phyloP scores from a whole-genome alignment of 2,113 vertebrate species.

The Scomber colias region DNA sequence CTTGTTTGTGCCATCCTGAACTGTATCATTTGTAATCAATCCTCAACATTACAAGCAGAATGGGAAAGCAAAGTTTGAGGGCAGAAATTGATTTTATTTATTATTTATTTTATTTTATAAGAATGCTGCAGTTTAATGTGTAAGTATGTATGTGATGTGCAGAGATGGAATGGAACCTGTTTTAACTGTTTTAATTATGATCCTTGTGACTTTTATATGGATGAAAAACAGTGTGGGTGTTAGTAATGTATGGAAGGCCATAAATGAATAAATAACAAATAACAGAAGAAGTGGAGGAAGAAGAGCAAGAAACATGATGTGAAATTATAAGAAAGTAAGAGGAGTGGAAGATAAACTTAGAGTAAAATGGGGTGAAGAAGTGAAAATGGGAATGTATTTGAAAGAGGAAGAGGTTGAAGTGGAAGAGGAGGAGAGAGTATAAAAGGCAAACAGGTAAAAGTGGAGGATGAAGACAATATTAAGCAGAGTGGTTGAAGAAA shows the following conservation, averaged over 20 bases:
- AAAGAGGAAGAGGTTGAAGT: neutral
- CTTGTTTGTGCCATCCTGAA: conserved; percentile 42
- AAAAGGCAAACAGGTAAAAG: neutral
- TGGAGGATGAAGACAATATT: neutral
- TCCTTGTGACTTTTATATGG: neutral
- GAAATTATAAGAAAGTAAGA: no score
- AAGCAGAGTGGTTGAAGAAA: neutral
- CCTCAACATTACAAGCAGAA: conserved; percentile 22
- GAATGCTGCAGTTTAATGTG: neutral
- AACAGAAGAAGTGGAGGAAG: neutral
- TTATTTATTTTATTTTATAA: no score
- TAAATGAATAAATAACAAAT: no score
- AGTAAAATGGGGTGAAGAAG: no score
- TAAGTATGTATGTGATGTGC: no score
- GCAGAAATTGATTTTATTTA: neutral
- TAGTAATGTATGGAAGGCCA: neutral
- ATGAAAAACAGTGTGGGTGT: neutral
- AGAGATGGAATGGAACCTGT: no score
- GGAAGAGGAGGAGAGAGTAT: neutral
- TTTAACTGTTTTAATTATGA: neutral
- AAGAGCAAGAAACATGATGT: neutral
- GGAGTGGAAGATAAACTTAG: no score
- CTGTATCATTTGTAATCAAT: conserved; percentile 35
- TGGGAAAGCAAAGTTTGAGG: neutral
- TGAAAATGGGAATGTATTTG: neutral